Evolutionary conservation across 2,113 vertebrate species (phyloP), one percentile per base, ranked within the genome.

Genomic region (Tenrec ecaudatus): DNA sequence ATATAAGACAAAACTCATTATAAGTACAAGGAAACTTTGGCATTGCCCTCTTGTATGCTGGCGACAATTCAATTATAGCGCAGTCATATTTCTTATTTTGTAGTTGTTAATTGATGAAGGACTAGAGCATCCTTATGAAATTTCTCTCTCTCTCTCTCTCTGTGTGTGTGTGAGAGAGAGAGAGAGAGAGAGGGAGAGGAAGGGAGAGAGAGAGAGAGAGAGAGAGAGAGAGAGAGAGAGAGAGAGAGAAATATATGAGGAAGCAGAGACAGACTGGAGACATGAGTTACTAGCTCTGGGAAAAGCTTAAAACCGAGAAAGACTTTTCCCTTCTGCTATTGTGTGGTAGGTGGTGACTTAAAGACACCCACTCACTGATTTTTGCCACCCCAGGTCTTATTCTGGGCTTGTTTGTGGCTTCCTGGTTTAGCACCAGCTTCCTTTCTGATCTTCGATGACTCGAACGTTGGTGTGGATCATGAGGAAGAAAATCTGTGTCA

Each of bases 81-180:
- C 53, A 71, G 57, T 75, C 84, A 79, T 89, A 93, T 93, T 96
- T 94, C 87, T 96, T 85, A 82, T 92, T 85, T 95, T 91, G n/a
- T 90, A 87, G 77, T 88, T 92, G 8, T 94, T 95, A 92, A 92
- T 90, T 84, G 68, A 19, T 58, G 77, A 94, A 85, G 38, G 27
- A 1, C 31, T 29, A 89, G 47, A 77, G 12, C 22, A 66, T 92
- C 86, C 90, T 71, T 81, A 25, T 92, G 86, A 86, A 60, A 88
- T 86, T 75, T 82, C 19, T 86, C 14, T 89, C 33, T 85, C 4
- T 2, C 2, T 53, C 79, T 87, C 90, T 36, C 47, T 27, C 62
- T 23, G 27, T 88, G 29, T 86, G 29, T 17, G 17, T 22, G n/a
- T n/a, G n/a, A n/a, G n/a, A n/a, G n/a, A n/a, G n/a, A n/a, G n/a